These are phyloP conservation scores for Pterostichus niger DNA, from an alignment of 2,888 invertebrate species.

Conservation along the genomic window DNA sequence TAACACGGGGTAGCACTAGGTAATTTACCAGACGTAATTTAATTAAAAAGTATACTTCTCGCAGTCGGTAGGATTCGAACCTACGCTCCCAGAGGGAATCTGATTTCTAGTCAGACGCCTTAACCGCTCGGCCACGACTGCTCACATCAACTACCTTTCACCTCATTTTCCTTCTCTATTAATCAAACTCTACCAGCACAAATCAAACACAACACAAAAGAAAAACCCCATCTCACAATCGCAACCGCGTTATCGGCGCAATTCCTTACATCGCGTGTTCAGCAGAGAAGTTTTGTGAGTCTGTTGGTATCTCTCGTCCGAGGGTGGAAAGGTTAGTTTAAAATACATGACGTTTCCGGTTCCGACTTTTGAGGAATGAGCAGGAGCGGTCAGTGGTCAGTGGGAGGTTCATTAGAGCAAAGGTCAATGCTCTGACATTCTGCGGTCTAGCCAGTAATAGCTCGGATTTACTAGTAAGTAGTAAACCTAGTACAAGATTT, in stretches of 20 bases:
- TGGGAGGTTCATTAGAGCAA: conserved; percentile 61
- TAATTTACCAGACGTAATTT: too few relatives aligned
- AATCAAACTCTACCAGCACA: not conserved
- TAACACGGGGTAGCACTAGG: too few relatives aligned
- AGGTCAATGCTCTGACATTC: conserved; percentile 66
- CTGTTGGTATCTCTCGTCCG: conserved; percentile 20
- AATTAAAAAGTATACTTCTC: conserved; percentile 71
- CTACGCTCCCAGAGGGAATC: conserved; percentile 95
- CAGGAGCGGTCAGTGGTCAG: conserved; percentile 18
- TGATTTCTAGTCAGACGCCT: too few relatives aligned
- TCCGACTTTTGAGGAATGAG: conserved; percentile 63
- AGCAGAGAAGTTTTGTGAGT: not conserved
- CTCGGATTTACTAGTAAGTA: conserved; percentile 13
- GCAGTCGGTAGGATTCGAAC: conserved; percentile 94
- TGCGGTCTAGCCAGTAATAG: not conserved
- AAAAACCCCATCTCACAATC: conserved; percentile 20
- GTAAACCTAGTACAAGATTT: not conserved
- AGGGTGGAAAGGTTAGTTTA: conserved; percentile 59
- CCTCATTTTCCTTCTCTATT: too few relatives aligned
- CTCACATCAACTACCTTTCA: conserved; percentile 70
- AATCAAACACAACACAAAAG: not conserved
- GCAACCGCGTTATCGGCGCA: not conserved
- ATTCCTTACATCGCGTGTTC: conserved; percentile 36
- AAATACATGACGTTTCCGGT: conserved; percentile 63
- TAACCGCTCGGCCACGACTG: conserved; percentile 93